Evolutionary conservation across 2,113 vertebrate genomes (phyloP), one percentile per base, ranked within the genome.

Genomic region (Gadus macrocephalus): DNA sequence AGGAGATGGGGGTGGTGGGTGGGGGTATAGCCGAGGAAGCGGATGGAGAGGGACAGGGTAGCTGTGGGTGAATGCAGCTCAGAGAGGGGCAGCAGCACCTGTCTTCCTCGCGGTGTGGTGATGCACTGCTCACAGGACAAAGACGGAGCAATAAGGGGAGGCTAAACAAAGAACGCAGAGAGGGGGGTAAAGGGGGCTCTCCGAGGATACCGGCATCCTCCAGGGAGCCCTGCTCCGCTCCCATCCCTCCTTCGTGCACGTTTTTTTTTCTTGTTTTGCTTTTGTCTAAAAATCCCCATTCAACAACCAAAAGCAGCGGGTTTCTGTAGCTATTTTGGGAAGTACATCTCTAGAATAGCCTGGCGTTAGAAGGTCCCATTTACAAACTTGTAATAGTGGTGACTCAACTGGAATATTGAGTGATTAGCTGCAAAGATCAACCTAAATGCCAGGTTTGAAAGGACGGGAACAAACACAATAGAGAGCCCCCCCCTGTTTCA

Each of bases 391-490:
- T 49, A 9, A 28, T 16, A 11, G 66, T 53, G 59, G 67, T 84
- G 62, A 75, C 77, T 76, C 71, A 75, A 81, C 65, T 85, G 71
- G 78, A 89, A 83, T 88, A 83, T 88, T 82, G 74, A 79, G 79
- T 74, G 69, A 81, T 76, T 85, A 83, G 85, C 84, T 85, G 77
- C 79, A 85, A 82, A 90, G 89, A 89, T 85, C 80, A 78, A 83
- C 83, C 65, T 15, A 78, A 84, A 81, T 82, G 84, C 82, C 82
- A 83, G 85, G 81, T 58, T 80, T 89, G 82, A 91, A 89, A 85
- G 83, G 88, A 86, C 84, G 70, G 82, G 79, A 80, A 88, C 81
- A 81, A 74, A 85, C 83, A 91, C 85, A 92, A 90, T 89, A 79
- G 87, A 75, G 75, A 64, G 20, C 20, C 62, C 83, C 79, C 84